Evolutionary conservation across 53 echinoderm and acorn worm species (phyloP), one percentile per base, ranked within the genome.

Genomic region (Patiria pectinifera): DNA sequence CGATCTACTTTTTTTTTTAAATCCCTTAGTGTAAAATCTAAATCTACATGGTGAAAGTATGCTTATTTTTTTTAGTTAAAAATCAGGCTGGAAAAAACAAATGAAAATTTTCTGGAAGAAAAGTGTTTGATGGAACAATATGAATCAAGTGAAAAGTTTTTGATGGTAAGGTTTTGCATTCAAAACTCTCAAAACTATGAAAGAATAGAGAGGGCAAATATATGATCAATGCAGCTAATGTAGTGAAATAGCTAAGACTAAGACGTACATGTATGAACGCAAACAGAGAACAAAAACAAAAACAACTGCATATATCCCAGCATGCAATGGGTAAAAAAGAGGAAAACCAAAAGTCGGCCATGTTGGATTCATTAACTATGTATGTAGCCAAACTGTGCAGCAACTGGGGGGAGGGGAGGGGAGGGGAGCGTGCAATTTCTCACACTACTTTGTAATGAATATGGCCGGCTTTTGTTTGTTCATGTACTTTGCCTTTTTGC

Each of bases 191-290:
- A 24, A 25, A 83, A 76, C 11, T 21, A 7, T 59, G 59, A 35
- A 23, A 58, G 44, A 26, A 53, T 53, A 53, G 53, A 53, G 53
- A 53, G 8, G 8, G 2, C 0, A 53, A 53, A 5, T 6, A 53
- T 53, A 53, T 53, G 53, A 25, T 15, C 82, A 82, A 21, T 26
- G 59, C 62, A 26, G 23, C 11, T 4, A 61, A 85, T 85, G 85
- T 63, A 69, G 62, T 85, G 85, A 69, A 18, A 47, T 85, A 63
- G 66, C 63, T 69, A 45, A 26, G 66, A 69, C 59, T 83, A 58
- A 59, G 59, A 15, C 25, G 59, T 19, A 59, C 25, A 2, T 85
- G 85, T 45, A 83, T 74, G 74, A 82, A 70, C 43, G 62, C 15
- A n/a, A 83, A 59, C 13, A 45, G 22, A 46, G 18, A 45, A 18